Percentiles rank a stretch among this genome's conserved stretches.
These are phyloP conservation scores for Oreochromis niloticus DNA, from an alignment of 2,113 vertebrate species.

Conservation along the genomic window DNA sequence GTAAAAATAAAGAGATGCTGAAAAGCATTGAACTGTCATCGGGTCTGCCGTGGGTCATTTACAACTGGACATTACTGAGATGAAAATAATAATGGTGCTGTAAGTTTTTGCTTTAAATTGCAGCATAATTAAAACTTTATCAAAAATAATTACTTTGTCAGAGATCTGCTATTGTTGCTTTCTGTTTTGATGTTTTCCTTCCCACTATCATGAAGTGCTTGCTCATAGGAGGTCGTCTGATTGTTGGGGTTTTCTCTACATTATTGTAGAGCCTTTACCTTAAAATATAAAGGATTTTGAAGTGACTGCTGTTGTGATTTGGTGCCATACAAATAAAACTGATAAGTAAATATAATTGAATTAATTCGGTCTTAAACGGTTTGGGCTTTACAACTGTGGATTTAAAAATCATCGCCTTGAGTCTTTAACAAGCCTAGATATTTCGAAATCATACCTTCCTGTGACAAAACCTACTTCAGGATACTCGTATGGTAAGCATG, in stretches of 20 bases:
- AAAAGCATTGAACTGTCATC: not conserved
- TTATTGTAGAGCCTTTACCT: not conserved
- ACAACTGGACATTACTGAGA: not conserved
- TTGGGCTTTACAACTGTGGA: not conserved
- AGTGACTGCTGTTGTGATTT: not conserved
- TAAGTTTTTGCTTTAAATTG: not conserved
- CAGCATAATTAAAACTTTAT: not conserved
- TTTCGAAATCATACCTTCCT: not conserved
- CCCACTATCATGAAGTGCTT: not conserved
- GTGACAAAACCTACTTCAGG: not conserved
- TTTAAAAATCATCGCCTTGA: not conserved
- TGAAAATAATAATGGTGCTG: not conserved
- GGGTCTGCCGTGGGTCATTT: not conserved
- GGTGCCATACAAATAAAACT: not conserved
- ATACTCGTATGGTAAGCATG: not conserved
- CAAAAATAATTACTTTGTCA: not conserved
- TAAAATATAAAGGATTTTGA: not conserved
- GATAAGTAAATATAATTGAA: not conserved
- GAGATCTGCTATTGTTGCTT: not conserved
- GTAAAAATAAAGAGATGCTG: not conserved
- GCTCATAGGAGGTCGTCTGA: not conserved
- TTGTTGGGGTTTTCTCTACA: not conserved
- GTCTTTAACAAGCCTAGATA: not conserved
- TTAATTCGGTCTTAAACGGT: fast-evolving
- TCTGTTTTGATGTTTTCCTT: not conserved